A percentile compares a stretch with the other conserved stretches of the same genome.
Evolutionary conservation across 2,113 vertebrate species (phyloP).

Genomic region (Prochilodus magdalenae): DNA sequence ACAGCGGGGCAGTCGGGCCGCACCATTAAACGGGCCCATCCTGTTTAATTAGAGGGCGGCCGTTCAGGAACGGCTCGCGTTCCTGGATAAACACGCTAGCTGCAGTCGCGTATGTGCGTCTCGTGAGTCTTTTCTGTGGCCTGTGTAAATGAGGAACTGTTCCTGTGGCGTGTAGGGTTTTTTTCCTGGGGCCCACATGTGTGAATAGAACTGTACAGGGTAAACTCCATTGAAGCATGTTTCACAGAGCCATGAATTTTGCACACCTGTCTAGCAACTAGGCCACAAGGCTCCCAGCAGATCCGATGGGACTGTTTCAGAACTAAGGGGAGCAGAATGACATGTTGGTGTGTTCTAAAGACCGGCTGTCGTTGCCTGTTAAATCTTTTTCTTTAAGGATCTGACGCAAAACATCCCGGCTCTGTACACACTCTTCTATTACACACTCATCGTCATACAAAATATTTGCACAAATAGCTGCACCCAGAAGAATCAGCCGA

Average conservation of each 20-base stretch:
- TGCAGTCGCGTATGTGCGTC: background rate
- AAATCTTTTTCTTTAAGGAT: background rate
- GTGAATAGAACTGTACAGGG: background rate
- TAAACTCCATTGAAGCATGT: background rate
- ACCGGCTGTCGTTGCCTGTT: background rate
- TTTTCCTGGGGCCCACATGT: background rate
- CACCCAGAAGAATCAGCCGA: no score
- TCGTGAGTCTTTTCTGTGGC: slow-evolving; percentile 9
- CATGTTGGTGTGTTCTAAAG: background rate
- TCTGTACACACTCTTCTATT: background rate
- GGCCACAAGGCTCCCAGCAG: background rate
- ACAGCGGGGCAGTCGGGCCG: background rate
- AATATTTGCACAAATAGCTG: no score
- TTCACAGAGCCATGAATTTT: background rate
- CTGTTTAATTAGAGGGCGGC: slow-evolving; percentile 62
- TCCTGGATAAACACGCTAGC: background rate
- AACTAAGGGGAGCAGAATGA: background rate
- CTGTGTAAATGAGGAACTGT: background rate
- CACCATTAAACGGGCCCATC: slow-evolving; percentile 49
- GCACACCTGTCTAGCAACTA: background rate
- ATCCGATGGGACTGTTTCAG: background rate
- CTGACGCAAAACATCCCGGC: background rate
- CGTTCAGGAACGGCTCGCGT: slow-evolving; percentile 29
- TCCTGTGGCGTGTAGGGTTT: slow-evolving; percentile 8
- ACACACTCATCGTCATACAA: no score